These are phyloP conservation scores for Daktulosphaira vitifoliae DNA, from an alignment of 1,140 invertebrate genomes.

Conservation along the genomic window DNA sequence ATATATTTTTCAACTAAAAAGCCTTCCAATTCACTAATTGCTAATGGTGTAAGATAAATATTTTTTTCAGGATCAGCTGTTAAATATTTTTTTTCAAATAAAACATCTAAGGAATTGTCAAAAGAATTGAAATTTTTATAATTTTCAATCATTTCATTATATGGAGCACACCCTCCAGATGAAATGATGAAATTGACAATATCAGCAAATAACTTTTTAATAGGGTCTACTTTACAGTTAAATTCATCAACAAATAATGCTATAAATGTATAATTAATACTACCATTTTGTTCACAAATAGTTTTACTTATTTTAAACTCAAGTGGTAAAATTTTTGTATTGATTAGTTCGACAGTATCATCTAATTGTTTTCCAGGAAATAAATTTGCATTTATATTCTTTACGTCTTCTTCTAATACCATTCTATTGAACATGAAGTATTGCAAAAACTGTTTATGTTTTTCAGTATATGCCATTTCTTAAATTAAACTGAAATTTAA, in stretches of 20 bases:
- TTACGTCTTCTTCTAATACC: not conserved
- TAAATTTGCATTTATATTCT: not conserved
- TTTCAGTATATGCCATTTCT: not conserved
- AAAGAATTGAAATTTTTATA: not conserved
- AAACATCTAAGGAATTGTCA: not conserved
- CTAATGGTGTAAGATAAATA: not conserved
- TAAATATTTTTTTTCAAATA: conserved; percentile 3
- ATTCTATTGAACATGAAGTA: conserved; percentile 11
- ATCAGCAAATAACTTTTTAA: not conserved
- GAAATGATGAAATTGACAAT: not conserved
- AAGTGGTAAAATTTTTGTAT: conserved; percentile 4
- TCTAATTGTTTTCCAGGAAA: not conserved
- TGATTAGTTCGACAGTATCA: not conserved
- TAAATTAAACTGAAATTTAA: too few species aligned
- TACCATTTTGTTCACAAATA: conserved; percentile 6
- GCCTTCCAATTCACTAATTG: conserved; percentile 4
- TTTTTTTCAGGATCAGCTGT: not conserved
- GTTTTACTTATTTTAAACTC: conserved; percentile 13
- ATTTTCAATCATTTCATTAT: not conserved
- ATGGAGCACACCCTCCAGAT: not conserved
- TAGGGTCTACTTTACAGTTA: not conserved
- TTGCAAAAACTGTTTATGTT: conserved; percentile 16
- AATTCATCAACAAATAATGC: conserved; percentile 4
- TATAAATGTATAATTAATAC: not conserved
- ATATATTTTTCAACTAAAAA: not conserved